Base-by-base conservation (phyloP, 2,113 vertebrate genomes). In the Oostethus manadensis region DNA sequence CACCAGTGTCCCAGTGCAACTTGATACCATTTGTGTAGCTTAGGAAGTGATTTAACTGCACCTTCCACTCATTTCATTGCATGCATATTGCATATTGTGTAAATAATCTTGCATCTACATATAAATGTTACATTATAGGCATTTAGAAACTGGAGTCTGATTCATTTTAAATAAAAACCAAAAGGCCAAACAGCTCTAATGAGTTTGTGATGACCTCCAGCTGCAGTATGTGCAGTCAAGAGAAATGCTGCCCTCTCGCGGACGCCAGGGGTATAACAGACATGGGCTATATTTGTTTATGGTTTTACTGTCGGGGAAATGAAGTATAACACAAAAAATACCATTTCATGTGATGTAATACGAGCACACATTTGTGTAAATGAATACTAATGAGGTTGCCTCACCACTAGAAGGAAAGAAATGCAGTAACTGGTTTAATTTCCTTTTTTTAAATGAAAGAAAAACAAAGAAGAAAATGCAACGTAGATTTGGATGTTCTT, bases 241-340 rank as follows among this genome's bases (percentile, higher is more conserved):
- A 73, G 58, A 53, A 79, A 78, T 62, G 26, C 57, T 66, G 53
- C 78, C 84, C 82, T 60, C 86, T 80, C 74, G 76, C 83, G 86
- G 77, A 51, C 64, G 77, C 18, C 11, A 14, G 20, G 16, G 13
- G 13, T 38, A 40, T 21, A 40, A 54, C 51, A 10, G 4, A 15
- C 17, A 51, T 6, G 10, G 13, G 14, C 38, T 9, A 3, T 26
- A 2, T 3, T 26, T 26, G 23, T 26, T 26, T 26, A 26, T 5
- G 23, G 3, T 26, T 26, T 33, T 4, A 33, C 29, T 33, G 29
- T 33, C 29, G 8, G 29, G 38, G 14, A 14, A 4, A 13, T 4
- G 14, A 42, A 42, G 13, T 42, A 14, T 14, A 14, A 42, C 38
- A 13, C 38, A 42, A 42, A 14, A 42, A 42, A 14, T 42, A 14